Evolutionary conservation across 2,888 invertebrate species (phyloP).

Genomic region (Cosmia trapezina): DNA sequence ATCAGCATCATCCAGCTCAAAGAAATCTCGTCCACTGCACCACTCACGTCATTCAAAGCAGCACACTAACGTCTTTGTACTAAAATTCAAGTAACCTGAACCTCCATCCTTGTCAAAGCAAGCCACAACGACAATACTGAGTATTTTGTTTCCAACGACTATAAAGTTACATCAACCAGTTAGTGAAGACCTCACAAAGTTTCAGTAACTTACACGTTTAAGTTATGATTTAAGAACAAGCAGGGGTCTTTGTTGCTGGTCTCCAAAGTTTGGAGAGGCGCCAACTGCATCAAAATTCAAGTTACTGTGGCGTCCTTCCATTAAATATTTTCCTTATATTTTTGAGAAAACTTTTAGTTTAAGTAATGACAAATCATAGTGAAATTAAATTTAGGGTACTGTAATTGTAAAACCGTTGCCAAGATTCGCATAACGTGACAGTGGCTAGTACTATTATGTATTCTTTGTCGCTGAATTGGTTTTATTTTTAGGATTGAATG

Average conservation of each 20-base stretch:
- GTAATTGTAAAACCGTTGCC: slow-evolving; percentile 18
- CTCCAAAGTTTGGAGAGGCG: slow-evolving; percentile 49
- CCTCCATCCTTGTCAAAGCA: slow-evolving; percentile 40
- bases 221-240: slow-evolving; percentile 22
- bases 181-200: slow-evolving; percentile 34
- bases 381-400: slow-evolving; percentile 45
- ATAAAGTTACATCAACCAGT: slow-evolving; percentile 30
- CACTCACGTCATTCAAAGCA: background rate
- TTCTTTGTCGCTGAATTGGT: too few species aligned
- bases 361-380: slow-evolving; percentile 50
- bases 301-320: slow-evolving; percentile 50
- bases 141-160: slow-evolving; percentile 58
- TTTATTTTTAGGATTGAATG: slow-evolving; percentile 1
- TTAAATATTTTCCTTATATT: slow-evolving; percentile 57
- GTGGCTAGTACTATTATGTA: too few species aligned
- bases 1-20: too few species aligned
- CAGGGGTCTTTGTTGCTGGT: slow-evolving; percentile 42
- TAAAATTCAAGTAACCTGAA: slow-evolving; percentile 39
- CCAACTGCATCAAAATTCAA: slow-evolving; percentile 66
- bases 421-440: background rate
- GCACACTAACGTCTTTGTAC: background rate
- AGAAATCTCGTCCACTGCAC: background rate
- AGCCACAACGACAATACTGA: slow-evolving; percentile 47
- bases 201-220: slow-evolving; percentile 14
- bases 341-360: slow-evolving; percentile 45